Evolutionary conservation across 2,113 vertebrate genomes (phyloP).

Genomic region (Pimephales promelas): DNA sequence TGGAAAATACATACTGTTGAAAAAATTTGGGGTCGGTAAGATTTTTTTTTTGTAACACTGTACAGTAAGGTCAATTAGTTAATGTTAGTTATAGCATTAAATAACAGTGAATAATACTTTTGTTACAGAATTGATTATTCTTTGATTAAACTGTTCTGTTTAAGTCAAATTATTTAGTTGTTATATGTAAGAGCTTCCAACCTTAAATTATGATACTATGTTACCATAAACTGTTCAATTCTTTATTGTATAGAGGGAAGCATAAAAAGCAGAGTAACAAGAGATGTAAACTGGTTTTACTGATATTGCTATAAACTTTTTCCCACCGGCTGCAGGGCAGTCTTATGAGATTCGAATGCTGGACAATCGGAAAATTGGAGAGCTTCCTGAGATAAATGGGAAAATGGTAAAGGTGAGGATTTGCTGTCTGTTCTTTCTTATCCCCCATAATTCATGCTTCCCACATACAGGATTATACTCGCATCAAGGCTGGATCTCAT

Average conservation of each 20-base stretch:
- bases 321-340: constrained; percentile 79
- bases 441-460: not conserved
- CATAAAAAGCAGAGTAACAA: not conserved
- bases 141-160: not conserved
- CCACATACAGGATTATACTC: not conserved
- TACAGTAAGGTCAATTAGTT: too few species aligned
- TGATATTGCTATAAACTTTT: not conserved
- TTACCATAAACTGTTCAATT: not conserved
- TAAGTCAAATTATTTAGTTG: not conserved
- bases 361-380: constrained; percentile 96
- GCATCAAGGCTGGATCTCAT: not conserved
- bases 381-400: constrained; percentile 92
- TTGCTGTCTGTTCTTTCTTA: not conserved
- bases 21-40: not conserved
- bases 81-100: too few species aligned
- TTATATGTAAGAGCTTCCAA: not conserved
- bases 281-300: not conserved
- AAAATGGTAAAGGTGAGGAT: constrained; percentile 94
- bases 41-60: too few species aligned
- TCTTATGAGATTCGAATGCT: constrained; percentile 99
- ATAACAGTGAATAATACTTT: too few species aligned
- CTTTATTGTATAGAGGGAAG: not conserved
- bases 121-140: too few species aligned
- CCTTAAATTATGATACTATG: not conserved
- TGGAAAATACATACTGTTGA: not conserved